A percentile compares a stretch with the other conserved stretches of the same genome.
Evolutionary conservation across 2,888 invertebrate genomes (phyloP).

Genomic region (Argyra leucocephala): DNA sequence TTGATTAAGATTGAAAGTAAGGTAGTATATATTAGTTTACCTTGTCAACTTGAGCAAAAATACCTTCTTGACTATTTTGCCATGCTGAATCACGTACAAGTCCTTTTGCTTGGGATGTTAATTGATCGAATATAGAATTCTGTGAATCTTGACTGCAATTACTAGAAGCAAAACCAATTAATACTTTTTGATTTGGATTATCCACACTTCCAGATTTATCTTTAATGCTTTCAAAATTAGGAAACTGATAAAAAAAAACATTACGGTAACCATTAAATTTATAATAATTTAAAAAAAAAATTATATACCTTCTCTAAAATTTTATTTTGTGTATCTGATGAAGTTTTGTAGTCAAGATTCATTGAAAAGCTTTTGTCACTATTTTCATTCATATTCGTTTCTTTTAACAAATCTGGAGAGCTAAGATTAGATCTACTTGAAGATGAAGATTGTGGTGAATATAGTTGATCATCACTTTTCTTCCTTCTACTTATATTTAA

Average conservation of each 20-base stretch:
- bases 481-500: slow-evolving; percentile 37
- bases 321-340: slow-evolving; percentile 13
- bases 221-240: not conserved
- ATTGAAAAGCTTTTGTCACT: slow-evolving; percentile 29
- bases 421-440: slow-evolving; percentile 63
- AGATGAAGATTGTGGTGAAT: slow-evolving; percentile 65
- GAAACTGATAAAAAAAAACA: not conserved
- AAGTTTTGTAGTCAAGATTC: slow-evolving; percentile 35
- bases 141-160: slow-evolving; percentile 65
- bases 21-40: slow-evolving; percentile 45
- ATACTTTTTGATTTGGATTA: not conserved
- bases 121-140: slow-evolving; percentile 75
- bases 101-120: slow-evolving; percentile 81
- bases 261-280: not conserved
- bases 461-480: slow-evolving; percentile 48
- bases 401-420: slow-evolving; percentile 60
- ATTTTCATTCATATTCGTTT: slow-evolving; percentile 39
- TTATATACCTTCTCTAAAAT: not conserved
- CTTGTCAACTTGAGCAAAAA: slow-evolving; percentile 84
- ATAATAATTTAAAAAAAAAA: slow-evolving; percentile 13
- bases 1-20: not conserved
- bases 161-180: not conserved
- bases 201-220: not conserved
- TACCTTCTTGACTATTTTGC: slow-evolving; percentile 80
- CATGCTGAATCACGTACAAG: slow-evolving; percentile 77